Conservation (phyloP, 2,888 invertebrate species). For the Dichetophora obliterata region DNA sequence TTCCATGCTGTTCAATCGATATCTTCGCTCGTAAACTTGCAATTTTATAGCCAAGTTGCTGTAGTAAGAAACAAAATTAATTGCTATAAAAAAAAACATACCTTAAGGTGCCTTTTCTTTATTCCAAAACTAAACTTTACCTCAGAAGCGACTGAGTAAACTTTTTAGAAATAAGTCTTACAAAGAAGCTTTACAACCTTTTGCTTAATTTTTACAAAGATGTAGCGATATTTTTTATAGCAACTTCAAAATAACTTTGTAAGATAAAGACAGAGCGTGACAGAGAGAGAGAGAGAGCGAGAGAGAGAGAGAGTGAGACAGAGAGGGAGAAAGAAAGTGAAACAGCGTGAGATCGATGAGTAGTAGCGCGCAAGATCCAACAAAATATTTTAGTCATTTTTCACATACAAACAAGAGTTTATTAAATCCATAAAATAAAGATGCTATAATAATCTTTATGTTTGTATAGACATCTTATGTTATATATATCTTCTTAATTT, state of each 20-base stretch:
- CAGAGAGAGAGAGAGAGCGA: not conserved
- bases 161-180: too few relatives aligned
- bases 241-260: not conserved
- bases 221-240: not conserved
- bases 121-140: constrained; percentile 28
- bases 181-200: constrained; percentile 5
- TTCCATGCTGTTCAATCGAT: not conserved
- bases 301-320: not conserved
- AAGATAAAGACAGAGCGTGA: not conserved
- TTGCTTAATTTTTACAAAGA: not conserved
- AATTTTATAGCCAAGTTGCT: constrained; percentile 25
- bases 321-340: not conserved
- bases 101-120: constrained; percentile 25
- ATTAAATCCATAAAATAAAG: not conserved
- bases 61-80: not conserved
- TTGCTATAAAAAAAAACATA: not conserved
- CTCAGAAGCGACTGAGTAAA: not conserved
- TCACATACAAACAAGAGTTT: not conserved
- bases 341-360: not conserved
- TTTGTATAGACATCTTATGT: not conserved
- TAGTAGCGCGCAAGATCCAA: not conserved
- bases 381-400: constrained; percentile 31
- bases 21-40: too few relatives aligned
- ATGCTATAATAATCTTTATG: not conserved
- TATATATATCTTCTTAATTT: not conserved